Percentiles rank a stretch among this genome's conserved stretches.
Evolutionary conservation across 2,797 vertebrate genomes (phyloP).

Genomic region (Botia almorhae): DNA sequence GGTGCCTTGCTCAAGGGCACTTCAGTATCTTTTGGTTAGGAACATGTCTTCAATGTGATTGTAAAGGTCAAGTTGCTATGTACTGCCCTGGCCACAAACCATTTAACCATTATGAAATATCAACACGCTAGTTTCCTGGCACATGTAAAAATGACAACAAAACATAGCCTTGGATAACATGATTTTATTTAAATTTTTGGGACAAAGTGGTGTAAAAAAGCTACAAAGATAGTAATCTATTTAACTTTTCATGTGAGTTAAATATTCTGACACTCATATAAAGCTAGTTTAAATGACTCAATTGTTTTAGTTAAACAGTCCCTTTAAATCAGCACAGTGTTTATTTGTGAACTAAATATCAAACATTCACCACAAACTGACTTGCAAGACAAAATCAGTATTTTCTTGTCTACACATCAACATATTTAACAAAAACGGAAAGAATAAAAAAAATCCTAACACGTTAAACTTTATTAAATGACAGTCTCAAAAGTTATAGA

Average conservation of each 20-base stretch:
- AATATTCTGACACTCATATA: neutral
- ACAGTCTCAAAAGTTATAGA: neutral
- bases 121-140: too few relatives aligned
- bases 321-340: slow-evolving; percentile 44
- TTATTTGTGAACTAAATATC: slow-evolving; percentile 7
- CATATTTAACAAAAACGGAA: neutral
- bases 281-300: slow-evolving; percentile 15
- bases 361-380: slow-evolving; percentile 11
- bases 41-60: too few relatives aligned
- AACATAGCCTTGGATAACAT: slow-evolving; percentile 33
- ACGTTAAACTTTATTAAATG: neutral
- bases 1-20: too few relatives aligned
- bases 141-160: neutral
- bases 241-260: slow-evolving; percentile 44
- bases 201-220: slow-evolving; percentile 63
- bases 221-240: slow-evolving; percentile 44
- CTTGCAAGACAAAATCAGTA: slow-evolving; percentile 25
- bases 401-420: slow-evolving; percentile 43
- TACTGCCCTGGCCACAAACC: too few relatives aligned
- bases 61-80: too few relatives aligned
- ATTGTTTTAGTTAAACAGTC: slow-evolving; percentile 35
- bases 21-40: too few relatives aligned
- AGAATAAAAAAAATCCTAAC: neutral
- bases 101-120: too few relatives aligned
- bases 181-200: slow-evolving; percentile 57